phyloP scores from a whole-genome alignment of 2,113 vertebrate species.

The Phyllopteryx taeniolatus region DNA sequence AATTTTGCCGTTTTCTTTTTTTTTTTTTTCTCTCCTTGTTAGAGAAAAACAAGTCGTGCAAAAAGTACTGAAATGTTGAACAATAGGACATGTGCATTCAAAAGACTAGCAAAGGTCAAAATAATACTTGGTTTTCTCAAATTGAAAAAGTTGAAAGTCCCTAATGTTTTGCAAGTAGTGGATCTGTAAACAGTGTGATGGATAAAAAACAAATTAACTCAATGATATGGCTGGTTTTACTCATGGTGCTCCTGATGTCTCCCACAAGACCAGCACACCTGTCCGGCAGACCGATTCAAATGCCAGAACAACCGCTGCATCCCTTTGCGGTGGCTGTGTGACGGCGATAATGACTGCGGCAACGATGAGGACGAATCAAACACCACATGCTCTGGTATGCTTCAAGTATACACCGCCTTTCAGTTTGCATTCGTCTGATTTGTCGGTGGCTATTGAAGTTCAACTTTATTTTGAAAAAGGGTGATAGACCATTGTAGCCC shows the following conservation, averaged over 20 bases:
- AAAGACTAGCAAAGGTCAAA: neutral
- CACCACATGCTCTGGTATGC: constrained; percentile 85
- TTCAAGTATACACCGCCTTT: neutral
- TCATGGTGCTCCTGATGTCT: constrained; percentile 1
- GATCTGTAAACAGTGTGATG: neutral
- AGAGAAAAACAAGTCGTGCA: neutral
- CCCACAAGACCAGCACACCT: constrained; percentile 91
- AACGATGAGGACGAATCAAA: constrained; percentile 95
- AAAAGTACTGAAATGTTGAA: neutral
- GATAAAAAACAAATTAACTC: neutral
- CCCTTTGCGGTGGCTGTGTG: constrained; percentile 96
- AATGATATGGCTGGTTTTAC: neutral
- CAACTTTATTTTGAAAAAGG: neutral
- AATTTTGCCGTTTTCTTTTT: no score
- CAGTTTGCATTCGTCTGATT: neutral
- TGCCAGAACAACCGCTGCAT: constrained; percentile 98
- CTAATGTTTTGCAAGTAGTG: neutral
- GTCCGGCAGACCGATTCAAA: constrained; percentile 93
- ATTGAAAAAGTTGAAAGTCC: neutral
- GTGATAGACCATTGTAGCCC: constrained; percentile 38
- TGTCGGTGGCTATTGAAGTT: neutral
- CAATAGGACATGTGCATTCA: no score
- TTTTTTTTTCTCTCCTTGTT: neutral
- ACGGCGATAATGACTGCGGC: constrained; percentile 94
- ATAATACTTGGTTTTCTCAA: neutral